Base-by-base conservation (phyloP, 37 sponge, comb jelly and placozoan genomes). In the Crambe crambe region DNA sequence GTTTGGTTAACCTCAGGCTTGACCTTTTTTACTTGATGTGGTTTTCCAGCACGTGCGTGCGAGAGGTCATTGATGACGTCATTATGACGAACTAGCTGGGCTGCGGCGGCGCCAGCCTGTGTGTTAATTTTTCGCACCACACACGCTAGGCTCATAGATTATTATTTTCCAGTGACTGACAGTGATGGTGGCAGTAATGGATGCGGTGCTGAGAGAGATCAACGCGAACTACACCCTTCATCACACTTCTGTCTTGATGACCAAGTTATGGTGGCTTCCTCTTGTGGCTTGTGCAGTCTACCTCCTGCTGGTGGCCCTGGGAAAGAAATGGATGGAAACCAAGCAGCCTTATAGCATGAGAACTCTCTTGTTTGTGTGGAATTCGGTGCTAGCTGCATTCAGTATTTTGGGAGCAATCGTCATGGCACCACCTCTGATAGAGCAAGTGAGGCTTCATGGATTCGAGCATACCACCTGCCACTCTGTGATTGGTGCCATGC, bases 261-360 rank as follows among this genome's bases (percentile, higher is more conserved):
- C 2, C 0, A 36, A 39, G 40, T 39, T 21, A 25, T 65, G 37
- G 67, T 74, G 42, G 21, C 36, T 83, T 26, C 67, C 83, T n/a
- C 29, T 21, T 0, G 26, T 43, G 8, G 39, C 57, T 37, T 40
- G 68, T 44, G 38, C 37, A 0, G 42, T 81, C 47, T 92, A 92
- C 43, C 62, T 92, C 20, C 4, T 80, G 38, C 30, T 78, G 6
- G 56, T 92, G 38, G 79, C 58, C 42, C 37, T 36, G 2, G 85
- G 89, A 17, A 64, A 37, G 41, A 64, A 72, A 73, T 75, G 67
- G 67, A 93, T 93, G 93, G 74, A 31, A 23, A 56, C 68, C 57
- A 36, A 63, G 22, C 23, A 18, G 0, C 75, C 88, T 0, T 77
- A 39, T 66, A 30, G 39, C 1, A 76, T 84, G 20, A 47, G 80